These are phyloP conservation scores for Lasioglossum albipes DNA, from an alignment of 1,140 invertebrate genomes.

Conservation along the genomic window DNA sequence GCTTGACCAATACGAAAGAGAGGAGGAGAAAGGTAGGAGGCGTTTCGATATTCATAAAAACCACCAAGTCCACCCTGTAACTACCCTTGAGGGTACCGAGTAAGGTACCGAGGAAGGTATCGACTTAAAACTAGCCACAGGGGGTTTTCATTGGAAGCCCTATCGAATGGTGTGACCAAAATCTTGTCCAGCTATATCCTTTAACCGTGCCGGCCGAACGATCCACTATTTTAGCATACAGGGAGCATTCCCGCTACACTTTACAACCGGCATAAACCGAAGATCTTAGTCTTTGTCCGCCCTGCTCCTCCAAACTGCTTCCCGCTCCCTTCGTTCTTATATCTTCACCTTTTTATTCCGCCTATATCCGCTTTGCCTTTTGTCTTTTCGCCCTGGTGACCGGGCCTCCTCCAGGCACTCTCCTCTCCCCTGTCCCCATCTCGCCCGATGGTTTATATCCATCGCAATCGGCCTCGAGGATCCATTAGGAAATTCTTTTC, in stretches of 20 bases:
- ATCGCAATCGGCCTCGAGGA: conserved; percentile 16
- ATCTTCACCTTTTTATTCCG: background rate
- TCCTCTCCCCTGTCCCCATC: too few species aligned
- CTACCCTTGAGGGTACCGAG: too few species aligned
- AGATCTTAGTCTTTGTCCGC: conserved; percentile 15
- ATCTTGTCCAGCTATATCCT: too few species aligned
- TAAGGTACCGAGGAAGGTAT: too few species aligned
- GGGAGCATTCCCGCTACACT: conserved; percentile 60
- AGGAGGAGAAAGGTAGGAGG: too few species aligned
- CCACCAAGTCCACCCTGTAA: too few species aligned
- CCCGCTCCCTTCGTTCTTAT: background rate
- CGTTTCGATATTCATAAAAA: too few species aligned
- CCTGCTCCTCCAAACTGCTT: conserved; percentile 18
- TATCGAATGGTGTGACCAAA: too few species aligned
- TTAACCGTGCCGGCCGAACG: conserved; percentile 58
- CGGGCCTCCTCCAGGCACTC: too few species aligned
- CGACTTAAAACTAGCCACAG: too few species aligned
- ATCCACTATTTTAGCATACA: conserved; percentile 63
- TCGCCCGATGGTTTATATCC: conserved; percentile 17
- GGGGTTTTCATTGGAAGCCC: too few species aligned
- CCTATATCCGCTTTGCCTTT: background rate
- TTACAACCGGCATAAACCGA: conserved; percentile 61
- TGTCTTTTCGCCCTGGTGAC: background rate
- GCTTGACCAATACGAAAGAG: too few species aligned
- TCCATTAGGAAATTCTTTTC: conserved; percentile 40